Evolutionary conservation across 2,797 vertebrate species (phyloP).

Genomic region (Gymnopithys bicolor): DNA sequence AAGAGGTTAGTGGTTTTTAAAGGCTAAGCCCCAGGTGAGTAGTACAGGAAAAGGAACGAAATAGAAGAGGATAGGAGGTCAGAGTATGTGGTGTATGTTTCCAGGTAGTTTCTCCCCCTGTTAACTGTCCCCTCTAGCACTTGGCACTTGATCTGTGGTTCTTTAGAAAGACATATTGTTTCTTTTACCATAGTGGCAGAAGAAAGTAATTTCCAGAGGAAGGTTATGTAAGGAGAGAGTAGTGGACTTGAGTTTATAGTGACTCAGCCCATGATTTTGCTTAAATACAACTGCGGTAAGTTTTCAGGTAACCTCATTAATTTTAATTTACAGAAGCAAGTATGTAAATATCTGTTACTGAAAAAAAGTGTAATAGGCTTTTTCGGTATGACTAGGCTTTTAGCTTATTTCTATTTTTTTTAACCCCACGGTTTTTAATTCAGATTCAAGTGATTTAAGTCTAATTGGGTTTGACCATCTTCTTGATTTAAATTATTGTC

Average conservation of each 20-base stretch:
- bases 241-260: background rate
- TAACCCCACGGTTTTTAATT: background rate
- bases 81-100: background rate
- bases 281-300: background rate
- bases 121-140: conserved; percentile 38
- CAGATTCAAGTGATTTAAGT: background rate
- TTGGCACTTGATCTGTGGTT: conserved; percentile 18
- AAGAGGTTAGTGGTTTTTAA: background rate
- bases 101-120: background rate
- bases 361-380: background rate
- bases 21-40: background rate
- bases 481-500: background rate
- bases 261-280: background rate
- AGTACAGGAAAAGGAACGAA: background rate
- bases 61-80: background rate
- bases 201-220: background rate
- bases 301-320: background rate
- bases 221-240: background rate
- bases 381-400: background rate
- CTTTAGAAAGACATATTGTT: background rate
- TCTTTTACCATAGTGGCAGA: background rate
- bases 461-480: background rate
- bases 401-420: background rate
- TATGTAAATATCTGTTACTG: background rate
- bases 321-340: background rate